Evolutionary conservation across 2,888 invertebrate species (phyloP), one percentile per base, ranked within the genome.

Genomic region (Galerucella calmariensis): DNA sequence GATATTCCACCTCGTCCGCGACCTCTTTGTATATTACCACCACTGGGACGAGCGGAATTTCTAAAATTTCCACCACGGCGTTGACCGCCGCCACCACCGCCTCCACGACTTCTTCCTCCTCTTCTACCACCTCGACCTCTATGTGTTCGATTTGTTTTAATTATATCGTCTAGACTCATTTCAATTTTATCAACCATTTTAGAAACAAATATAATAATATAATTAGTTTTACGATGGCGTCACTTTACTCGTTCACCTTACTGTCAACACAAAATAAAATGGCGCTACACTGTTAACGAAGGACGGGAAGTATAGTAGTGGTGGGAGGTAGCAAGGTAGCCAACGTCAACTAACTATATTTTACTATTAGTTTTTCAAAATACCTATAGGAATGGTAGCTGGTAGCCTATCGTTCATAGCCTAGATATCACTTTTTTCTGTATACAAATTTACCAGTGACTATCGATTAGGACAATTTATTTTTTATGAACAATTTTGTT

Each of bases 111-210:
- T 59, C 90, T 88, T 20, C 90, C 87, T 16, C 90, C 86, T 41
- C 89, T 86, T 16, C 90, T 88, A 51, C 91, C 89, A 72, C 90
- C 89, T 66, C 92, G 90, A 70, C 92, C 90, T 79, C 93, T 89
- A 78, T 92, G 91, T 77, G 90, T 90, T 88, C 93, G 95, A 82
- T 91, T 94, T 85, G 93, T 93, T 89, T 95, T 97, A 84, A 98
- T 98, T 77, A 98, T 97, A 82, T 98, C 98, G 87, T 98, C 98
- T 82, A 98, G 91, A 85, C 97, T 97, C 95, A 98, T 95, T 88
- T 98, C 98, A 88, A 98, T 95, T 90, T 95, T 97, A 86, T 97
- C 96, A 84, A 94, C 94, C 96, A 97, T 96, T 88, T 90, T 93
- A 16, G 2, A 11, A 12, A 41, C 16, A 10, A 35, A 62, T 62